Conservation (phyloP, 1,140 invertebrate species). For the Orchesella cincta region DNA sequence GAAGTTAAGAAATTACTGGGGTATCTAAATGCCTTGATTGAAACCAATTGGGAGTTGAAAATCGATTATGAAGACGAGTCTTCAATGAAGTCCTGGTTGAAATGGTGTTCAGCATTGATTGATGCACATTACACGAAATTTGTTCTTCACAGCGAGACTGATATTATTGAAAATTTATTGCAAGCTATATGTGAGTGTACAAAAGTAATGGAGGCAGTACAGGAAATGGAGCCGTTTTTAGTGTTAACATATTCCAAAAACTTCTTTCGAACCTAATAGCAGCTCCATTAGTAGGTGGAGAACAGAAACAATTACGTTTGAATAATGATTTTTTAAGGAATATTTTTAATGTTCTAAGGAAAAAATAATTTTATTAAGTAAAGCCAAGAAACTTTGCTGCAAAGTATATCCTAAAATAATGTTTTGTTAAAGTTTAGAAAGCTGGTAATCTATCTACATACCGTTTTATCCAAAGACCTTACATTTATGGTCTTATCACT, state of each 20-base stretch:
- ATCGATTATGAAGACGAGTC: neutral
- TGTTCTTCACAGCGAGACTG: constrained; percentile 42
- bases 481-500: too few relatives aligned
- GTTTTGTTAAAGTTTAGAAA: too few relatives aligned
- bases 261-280: constrained; percentile 35
- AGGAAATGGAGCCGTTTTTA: constrained; percentile 42
- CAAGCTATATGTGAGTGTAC: constrained; percentile 36
- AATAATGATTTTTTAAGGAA: too few relatives aligned
- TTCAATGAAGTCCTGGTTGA: constrained; percentile 16
- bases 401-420: too few relatives aligned
- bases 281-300: constrained; percentile 24
- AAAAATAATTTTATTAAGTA: too few relatives aligned
- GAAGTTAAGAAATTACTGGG: constrained; percentile 26
- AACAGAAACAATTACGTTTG: constrained; percentile 43
- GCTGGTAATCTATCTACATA: too few relatives aligned
- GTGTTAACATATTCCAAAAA: constrained; percentile 39
- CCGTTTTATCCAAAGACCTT: too few relatives aligned
- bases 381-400: too few relatives aligned
- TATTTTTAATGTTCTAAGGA: too few relatives aligned
- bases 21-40: constrained; percentile 25
- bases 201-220: constrained; percentile 35
- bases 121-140: constrained; percentile 48
- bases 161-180: constrained; percentile 34
- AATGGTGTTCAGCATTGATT: constrained; percentile 38
- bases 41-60: constrained; percentile 22